Evolutionary conservation across 1,140 invertebrate species (phyloP).

Genomic region (Ruditapes philippinarum): DNA sequence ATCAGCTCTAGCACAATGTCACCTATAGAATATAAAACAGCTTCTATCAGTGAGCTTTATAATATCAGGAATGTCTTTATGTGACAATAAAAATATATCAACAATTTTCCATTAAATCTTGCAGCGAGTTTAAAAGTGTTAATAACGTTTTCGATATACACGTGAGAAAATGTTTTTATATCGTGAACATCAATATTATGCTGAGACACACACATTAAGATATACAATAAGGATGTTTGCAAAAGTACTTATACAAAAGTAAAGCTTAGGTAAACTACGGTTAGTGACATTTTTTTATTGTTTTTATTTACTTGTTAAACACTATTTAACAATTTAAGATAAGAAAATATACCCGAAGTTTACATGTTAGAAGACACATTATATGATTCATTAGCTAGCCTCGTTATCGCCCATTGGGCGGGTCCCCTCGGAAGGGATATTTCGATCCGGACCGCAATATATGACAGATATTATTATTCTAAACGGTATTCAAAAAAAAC

Average conservation of each 20-base stretch:
- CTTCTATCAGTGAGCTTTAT: not conserved
- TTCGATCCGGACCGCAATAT: too few relatives aligned
- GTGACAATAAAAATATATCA: not conserved
- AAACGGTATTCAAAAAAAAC: too few relatives aligned
- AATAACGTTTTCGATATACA: not conserved
- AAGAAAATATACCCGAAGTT: constrained; percentile 22
- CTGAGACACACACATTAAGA: constrained; percentile 30
- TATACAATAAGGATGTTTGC: constrained; percentile 14
- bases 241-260: not conserved
- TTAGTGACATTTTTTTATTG: not conserved
- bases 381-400: too few relatives aligned
- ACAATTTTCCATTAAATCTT: constrained; percentile 5
- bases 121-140: not conserved
- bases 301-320: too few relatives aligned
- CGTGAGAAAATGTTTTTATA: not conserved
- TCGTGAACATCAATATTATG: constrained; percentile 8
- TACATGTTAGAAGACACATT: not conserved
- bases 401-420: too few relatives aligned
- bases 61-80: not conserved
- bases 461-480: too few relatives aligned
- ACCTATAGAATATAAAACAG: not conserved
- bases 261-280: not conserved
- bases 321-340: too few relatives aligned
- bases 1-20: not conserved
- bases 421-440: too few relatives aligned